phyloP scores from a whole-genome alignment of 1,140 invertebrate genomes.

The Nymphalis io region DNA sequence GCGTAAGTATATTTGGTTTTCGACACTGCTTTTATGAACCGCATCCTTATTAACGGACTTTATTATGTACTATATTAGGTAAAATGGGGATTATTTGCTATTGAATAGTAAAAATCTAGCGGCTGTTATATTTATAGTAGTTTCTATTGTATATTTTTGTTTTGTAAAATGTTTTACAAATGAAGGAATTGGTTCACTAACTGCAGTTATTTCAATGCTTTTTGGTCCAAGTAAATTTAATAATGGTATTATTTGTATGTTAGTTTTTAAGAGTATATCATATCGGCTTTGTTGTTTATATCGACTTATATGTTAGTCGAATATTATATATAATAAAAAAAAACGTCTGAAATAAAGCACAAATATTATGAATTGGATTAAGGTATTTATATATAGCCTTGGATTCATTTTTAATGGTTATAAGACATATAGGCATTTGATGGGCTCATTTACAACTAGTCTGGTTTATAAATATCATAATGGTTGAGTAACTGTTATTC shows the following conservation, averaged over 20 bases:
- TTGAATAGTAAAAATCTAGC: conserved; percentile 71
- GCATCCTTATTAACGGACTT: conserved; percentile 9
- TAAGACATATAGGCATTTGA: not conserved
- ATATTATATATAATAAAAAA: not conserved
- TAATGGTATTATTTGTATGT: conserved; percentile 10
- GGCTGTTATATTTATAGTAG: conserved; percentile 77
- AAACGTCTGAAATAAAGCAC: not conserved
- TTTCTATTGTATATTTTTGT: conserved; percentile 75
- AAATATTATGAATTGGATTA: not conserved
- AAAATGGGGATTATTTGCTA: conserved; percentile 64
- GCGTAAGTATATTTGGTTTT: not conserved
- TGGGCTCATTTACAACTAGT: not conserved
- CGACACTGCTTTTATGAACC: conserved; percentile 26
- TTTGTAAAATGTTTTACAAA: conserved; percentile 39
- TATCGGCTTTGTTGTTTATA: conserved; percentile 36
- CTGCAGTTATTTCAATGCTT: conserved; percentile 46
- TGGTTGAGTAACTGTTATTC: not conserved
- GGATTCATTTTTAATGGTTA: not conserved
- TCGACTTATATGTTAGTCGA: not conserved
- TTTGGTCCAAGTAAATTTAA: conserved; percentile 37
- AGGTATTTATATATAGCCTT: not conserved
- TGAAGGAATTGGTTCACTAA: conserved; percentile 28
- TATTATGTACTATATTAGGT: conserved; percentile 59
- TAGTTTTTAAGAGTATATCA: conserved; percentile 42
- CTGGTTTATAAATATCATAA: not conserved